phyloP scores from a whole-genome alignment of 2,888 invertebrate species.

The Tryphoninae sp. region DNA sequence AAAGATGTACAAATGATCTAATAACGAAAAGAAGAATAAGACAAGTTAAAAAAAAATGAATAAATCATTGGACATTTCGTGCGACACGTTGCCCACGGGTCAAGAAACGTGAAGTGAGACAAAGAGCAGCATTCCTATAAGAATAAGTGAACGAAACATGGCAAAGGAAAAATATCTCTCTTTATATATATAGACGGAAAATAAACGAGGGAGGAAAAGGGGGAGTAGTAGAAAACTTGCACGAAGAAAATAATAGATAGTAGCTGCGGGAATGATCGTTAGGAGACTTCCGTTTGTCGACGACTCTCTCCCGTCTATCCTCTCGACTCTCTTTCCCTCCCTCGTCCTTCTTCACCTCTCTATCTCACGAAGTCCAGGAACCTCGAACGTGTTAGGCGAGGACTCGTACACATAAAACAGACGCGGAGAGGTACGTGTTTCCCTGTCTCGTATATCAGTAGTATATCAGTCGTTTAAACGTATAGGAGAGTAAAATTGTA shows the following conservation, averaged over 20 bases:
- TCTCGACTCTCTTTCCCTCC: slow-evolving; percentile 10
- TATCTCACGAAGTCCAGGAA: slow-evolving; percentile 29
- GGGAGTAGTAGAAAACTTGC: slow-evolving; percentile 38
- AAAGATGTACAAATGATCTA: background rate
- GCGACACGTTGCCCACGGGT: background rate
- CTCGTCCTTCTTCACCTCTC: background rate
- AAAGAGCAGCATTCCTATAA: too few relatives aligned
- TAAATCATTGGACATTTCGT: background rate
- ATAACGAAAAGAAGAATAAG: background rate
- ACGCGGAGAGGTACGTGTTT: background rate
- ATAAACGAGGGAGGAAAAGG: slow-evolving; percentile 19
- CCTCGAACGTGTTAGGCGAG: slow-evolving; percentile 35
- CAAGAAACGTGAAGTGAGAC: too few relatives aligned
- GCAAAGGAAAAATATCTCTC: background rate
- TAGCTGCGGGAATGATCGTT: slow-evolving; percentile 59
- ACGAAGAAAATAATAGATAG: slow-evolving; percentile 60
- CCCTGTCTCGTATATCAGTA: slow-evolving; percentile 30
- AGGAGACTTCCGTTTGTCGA: slow-evolving; percentile 57
- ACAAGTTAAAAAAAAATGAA: background rate
- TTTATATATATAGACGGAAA: slow-evolving; percentile 23
- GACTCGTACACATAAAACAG: slow-evolving; percentile 21
- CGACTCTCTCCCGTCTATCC: slow-evolving; percentile 36
- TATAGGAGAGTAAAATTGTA: background rate
- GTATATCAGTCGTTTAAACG: slow-evolving; percentile 37
- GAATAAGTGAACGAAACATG: background rate